Conservation (phyloP, 2,113 vertebrate genomes). For the Eurypyga helias region DNA sequence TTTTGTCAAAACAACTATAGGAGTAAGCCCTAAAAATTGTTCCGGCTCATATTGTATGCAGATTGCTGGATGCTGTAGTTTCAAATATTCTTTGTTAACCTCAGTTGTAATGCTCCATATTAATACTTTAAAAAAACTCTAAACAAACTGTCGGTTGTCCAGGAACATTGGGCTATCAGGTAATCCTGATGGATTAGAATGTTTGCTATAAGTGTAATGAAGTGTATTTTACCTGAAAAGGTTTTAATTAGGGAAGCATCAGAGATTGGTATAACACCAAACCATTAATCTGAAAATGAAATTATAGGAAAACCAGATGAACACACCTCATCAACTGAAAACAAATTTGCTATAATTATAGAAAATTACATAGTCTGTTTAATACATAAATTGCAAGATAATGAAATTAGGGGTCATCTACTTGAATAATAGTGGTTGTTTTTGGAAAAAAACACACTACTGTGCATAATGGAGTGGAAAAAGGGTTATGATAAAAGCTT, state of each 20-base stretch:
- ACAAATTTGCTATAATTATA: constrained; percentile 29
- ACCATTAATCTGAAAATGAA: constrained; percentile 32
- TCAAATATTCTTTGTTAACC: background rate
- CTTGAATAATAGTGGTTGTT: background rate
- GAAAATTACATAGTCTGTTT: constrained; percentile 36
- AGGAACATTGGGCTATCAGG: background rate
- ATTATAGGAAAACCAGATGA: constrained; percentile 32
- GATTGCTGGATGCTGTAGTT: background rate
- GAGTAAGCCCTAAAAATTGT: background rate
- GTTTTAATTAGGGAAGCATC: constrained; percentile 46
- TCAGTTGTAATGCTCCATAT: background rate
- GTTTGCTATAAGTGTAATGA: background rate
- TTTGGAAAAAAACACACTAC: background rate
- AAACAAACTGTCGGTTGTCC: background rate
- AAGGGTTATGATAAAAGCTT: background rate
- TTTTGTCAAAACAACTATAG: background rate
- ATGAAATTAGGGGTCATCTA: constrained; percentile 30
- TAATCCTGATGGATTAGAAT: constrained; percentile 34
- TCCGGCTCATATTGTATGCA: background rate
- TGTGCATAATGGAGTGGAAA: background rate
- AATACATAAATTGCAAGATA: constrained; percentile 43
- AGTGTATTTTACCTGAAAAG: constrained; percentile 36
- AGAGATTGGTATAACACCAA: constrained; percentile 2
- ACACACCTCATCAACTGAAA: constrained; percentile 42
- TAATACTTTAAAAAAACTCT: background rate